Evolutionary conservation across 2,113 vertebrate genomes (phyloP).

Genomic region (Petroica traversi): DNA sequence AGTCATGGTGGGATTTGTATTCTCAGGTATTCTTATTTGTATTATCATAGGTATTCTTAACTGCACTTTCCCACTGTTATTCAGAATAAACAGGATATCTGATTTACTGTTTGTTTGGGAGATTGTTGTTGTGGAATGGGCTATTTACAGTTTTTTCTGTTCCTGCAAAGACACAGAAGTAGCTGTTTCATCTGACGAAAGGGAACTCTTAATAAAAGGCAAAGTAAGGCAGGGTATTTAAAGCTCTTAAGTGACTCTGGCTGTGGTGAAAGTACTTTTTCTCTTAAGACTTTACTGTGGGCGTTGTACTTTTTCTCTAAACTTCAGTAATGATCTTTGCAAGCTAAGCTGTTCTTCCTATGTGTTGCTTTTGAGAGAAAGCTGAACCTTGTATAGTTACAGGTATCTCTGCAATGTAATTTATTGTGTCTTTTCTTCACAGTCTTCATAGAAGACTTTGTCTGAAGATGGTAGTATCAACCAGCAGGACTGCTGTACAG

Average conservation of each 20-base stretch:
- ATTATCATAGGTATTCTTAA: not conserved
- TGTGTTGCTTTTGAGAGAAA: not conserved
- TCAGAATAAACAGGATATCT: conserved; percentile 8
- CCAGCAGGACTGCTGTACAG: not conserved
- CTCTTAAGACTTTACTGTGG: not conserved
- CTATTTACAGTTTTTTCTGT: not conserved
- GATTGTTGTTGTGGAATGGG: not conserved
- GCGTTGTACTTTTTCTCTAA: not conserved
- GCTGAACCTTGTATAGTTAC: not conserved
- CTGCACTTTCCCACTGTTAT: not conserved
- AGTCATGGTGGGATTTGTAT: not conserved
- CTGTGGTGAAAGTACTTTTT: not conserved
- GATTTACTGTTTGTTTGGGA: conserved; percentile 13
- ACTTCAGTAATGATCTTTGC: not conserved
- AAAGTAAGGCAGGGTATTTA: conserved; percentile 27
- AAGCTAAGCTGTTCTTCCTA: not conserved
- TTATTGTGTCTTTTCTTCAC: not conserved
- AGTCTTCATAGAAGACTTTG: not conserved
- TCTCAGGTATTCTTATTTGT: not conserved
- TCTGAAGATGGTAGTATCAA: not conserved
- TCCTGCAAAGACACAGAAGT: not conserved
- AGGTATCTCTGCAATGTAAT: not conserved
- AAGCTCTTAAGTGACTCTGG: conserved; percentile 20
- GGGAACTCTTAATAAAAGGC: not conserved
- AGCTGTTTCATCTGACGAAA: conserved; percentile 13